These are phyloP conservation scores for Aplysina aerophoba DNA, from an alignment of 37 sponge, comb jelly and placozoan species.

Conservation along the genomic window DNA sequence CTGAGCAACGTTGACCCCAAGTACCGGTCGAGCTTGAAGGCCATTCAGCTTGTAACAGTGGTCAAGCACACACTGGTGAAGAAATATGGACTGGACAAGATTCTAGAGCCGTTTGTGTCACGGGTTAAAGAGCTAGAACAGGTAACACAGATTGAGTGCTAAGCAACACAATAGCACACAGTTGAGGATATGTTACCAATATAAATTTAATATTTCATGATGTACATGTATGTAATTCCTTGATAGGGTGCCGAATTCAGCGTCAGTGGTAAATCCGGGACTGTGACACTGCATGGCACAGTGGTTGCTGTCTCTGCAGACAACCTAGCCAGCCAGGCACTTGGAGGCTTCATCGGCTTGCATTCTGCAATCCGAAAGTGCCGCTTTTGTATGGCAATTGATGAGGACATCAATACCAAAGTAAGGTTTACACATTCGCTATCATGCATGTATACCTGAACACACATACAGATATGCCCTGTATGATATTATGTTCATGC, in stretches of 20 bases:
- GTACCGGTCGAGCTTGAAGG: slow-evolving; percentile 31
- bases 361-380: slow-evolving; percentile 9
- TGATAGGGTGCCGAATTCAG: slow-evolving; percentile 48
- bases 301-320: slow-evolving; percentile 31
- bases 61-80: slow-evolving; percentile 19
- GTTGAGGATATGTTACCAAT: no score
- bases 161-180: no score
- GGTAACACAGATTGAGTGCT: no score
- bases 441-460: no score
- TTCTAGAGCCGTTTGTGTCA: slow-evolving; percentile 49
- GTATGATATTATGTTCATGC: no score
- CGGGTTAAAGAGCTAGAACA: no score
- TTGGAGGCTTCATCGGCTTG: slow-evolving; percentile 28
- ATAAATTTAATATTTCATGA: no score
- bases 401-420: neutral
- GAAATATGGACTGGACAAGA: slow-evolving; percentile 38
- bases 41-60: slow-evolving; percentile 49
- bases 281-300: slow-evolving; percentile 8
- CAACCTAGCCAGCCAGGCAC: slow-evolving; percentile 22
- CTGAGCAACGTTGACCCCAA: slow-evolving; percentile 52
- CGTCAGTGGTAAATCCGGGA: neutral
- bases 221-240: neutral
- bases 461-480: no score
- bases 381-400: slow-evolving; percentile 22
- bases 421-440: no score